Evolutionary conservation across 2,888 invertebrate species (phyloP), one percentile per base, ranked within the genome.

Genomic region (Epistrophella euchroma): DNA sequence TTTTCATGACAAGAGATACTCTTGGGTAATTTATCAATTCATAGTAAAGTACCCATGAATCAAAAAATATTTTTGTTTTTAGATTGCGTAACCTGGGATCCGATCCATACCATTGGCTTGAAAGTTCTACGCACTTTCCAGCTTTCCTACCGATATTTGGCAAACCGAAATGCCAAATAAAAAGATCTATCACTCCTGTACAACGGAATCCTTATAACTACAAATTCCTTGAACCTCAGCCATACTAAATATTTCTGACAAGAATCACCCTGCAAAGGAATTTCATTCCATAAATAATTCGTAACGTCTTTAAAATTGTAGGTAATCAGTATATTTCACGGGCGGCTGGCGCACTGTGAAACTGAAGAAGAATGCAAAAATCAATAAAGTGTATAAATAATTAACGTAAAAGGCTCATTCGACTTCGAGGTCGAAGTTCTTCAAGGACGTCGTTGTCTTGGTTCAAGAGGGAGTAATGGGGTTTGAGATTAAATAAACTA

Each of bases 311-410:
- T 74, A 68, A 79, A 78, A 28, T 58, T 19, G 50, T 58, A 28
- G 32, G 17, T 35, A n/a, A 60, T 70, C 35, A 43, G 32, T 37
- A 17, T 74, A 17, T 74, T 60, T 58, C 60, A 45, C 68, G 37
- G 43, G n/a, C n/a, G n/a, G n/a, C n/a, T n/a, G n/a, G n/a, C n/a
- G n/a, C n/a, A n/a, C n/a, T n/a, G n/a, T 37, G 13, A 28, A 62
- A 28, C 45, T 45, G 17, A 62, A 55, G 17, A 74, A 55, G 17
- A 32, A 62, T 28, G 15, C 7, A 17, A 79, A 70, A 79, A 79
- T 84, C 83, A 71, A 84, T 84, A 40, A 47, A 73, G 10, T 68
- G 62, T 70, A 68, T 73, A 50, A 83, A 78, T 83, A 83, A 73
- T 73, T 60, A 60, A 70, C 60, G 50, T n/a, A 22, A n/a, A 40